Base-by-base conservation (phyloP, 53 echinoderm and acorn worm species). In the Holothuria scabra region DNA sequence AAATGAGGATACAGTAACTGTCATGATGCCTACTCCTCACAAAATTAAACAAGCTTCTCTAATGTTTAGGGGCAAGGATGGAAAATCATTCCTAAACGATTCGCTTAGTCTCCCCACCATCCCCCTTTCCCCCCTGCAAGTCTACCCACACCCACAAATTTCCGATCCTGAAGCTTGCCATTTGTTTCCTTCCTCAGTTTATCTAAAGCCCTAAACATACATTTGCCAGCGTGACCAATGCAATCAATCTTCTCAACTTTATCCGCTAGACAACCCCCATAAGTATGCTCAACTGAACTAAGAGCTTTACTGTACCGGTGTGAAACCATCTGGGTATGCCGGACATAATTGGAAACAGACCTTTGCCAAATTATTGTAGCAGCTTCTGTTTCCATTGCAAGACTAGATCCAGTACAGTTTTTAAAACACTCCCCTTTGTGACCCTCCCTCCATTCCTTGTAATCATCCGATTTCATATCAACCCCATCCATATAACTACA, bases 171-270 rank as follows among this genome's bases (percentile, higher is more conserved):
- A n/a, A n/a, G n/a, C n/a, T n/a, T n/a, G n/a, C n/a, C n/a, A n/a
- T n/a, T n/a, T n/a, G n/a, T n/a, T n/a, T n/a, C n/a, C n/a, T n/a
- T n/a, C n/a, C n/a, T n/a, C n/a, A n/a, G n/a, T n/a, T n/a, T n/a
- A n/a, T n/a, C n/a, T 41, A 85, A 61, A 34, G 76, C 76, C 16
- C 60, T 61, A 46, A 75, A 85, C 85, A 85, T 85, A 24, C 85
- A 29, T 60, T 85, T 85, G 18, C 87, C 87, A 20, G 81, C 87
- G 57, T 87, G 81, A 8, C 87, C 81, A 79, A 81, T 79, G 28
- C 85, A 85, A 44, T 85, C 75, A 57, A 68, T 49, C 59, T 85
- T 74, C 30, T 74, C 28, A 14, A 74, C 85, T 80, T 16, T 62
- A 16, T 32, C 60, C 66, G 22, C 14, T 19, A 59, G 28, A 31